phyloP scores from a whole-genome alignment of 2,888 invertebrate species.

The Acanthosepion lycidas region DNA sequence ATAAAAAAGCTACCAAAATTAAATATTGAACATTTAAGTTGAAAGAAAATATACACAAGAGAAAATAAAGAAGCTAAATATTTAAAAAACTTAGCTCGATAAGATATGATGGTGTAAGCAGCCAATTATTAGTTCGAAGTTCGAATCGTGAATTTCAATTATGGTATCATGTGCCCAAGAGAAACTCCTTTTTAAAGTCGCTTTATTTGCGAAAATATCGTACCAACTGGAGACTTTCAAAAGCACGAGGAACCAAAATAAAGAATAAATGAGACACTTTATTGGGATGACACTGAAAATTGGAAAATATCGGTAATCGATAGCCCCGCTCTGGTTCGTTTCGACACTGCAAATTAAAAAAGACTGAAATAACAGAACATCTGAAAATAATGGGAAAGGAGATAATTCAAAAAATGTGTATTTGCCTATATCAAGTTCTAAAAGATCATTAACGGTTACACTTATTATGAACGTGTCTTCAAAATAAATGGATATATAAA shows the following conservation, averaged over 20 bases:
- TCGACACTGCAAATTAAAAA: neutral
- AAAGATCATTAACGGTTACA: neutral
- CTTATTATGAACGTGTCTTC: neutral
- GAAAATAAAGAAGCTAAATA: neutral
- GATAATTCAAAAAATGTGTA: neutral
- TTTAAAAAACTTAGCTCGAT: neutral
- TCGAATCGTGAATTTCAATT: neutral
- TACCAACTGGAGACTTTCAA: neutral
- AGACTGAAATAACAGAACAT: neutral
- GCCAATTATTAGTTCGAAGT: neutral
- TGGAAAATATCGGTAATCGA: neutral
- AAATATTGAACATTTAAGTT: neutral
- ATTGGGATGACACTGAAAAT: neutral
- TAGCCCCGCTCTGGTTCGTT: neutral
- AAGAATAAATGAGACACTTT: constrained; percentile 12
- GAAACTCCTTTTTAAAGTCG: neutral
- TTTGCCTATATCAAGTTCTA: neutral
- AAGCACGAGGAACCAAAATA: neutral
- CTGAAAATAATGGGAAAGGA: neutral
- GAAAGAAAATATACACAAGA: neutral
- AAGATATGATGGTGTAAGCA: neutral
- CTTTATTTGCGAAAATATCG: neutral
- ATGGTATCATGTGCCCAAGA: neutral
- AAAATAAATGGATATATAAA: neutral
- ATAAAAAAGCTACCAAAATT: neutral